These are phyloP conservation scores for Conomelus anceps DNA, from an alignment of 2,888 invertebrate species.

Conservation along the genomic window DNA sequence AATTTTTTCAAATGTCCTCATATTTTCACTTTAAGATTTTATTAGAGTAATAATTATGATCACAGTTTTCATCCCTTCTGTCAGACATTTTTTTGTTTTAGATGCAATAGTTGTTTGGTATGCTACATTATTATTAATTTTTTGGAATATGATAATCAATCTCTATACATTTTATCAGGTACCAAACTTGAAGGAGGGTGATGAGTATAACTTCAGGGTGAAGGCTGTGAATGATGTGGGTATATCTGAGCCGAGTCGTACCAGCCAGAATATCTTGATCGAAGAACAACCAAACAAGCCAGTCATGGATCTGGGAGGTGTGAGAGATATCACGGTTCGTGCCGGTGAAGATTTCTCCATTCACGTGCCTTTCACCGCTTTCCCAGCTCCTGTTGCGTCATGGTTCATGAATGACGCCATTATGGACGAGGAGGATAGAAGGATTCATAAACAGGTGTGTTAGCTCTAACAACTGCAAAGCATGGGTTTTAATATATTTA, in stretches of 20 bases:
- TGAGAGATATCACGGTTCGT: constrained; percentile 91
- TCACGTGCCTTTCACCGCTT: constrained; percentile 90
- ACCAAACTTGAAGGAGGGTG: constrained; percentile 81
- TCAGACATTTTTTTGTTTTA: too few species aligned
- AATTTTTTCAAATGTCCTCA: too few species aligned
- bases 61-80: too few species aligned
- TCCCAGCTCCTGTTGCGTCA: constrained; percentile 90
- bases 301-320: constrained; percentile 85
- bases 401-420: constrained; percentile 86
- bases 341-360: constrained; percentile 98
- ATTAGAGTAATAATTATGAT: too few species aligned
- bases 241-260: constrained; percentile 73
- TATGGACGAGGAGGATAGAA: constrained; percentile 68
- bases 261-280: constrained; percentile 69
- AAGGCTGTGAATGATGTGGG: constrained; percentile 89
- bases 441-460: constrained; percentile 61
- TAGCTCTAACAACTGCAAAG: neutral
- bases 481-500: neutral
- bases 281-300: constrained; percentile 95
- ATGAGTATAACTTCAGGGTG: constrained; percentile 92
- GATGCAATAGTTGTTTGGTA: too few species aligned
- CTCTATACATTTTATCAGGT: constrained; percentile 41
- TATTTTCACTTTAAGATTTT: too few species aligned
- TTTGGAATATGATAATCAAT: too few species aligned
- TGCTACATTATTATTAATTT: too few species aligned